phyloP scores from a whole-genome alignment of 2,797 vertebrate species.

The Myioborus miniatus region DNA sequence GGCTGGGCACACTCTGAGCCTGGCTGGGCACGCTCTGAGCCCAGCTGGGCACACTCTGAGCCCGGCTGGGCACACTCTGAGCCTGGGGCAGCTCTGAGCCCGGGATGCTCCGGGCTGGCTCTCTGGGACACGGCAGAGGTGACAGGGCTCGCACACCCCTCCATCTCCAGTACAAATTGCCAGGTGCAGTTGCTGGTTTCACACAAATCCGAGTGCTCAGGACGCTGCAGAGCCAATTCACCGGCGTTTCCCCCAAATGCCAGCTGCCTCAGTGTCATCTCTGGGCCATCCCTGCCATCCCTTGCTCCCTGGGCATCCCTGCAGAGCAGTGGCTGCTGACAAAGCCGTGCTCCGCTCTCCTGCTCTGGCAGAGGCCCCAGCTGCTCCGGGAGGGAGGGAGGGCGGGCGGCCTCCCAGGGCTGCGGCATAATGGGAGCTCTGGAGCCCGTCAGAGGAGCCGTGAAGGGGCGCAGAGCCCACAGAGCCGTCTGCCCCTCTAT shows the following conservation, averaged over 20 bases:
- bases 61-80: too few relatives aligned
- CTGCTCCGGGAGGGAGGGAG: background rate
- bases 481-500: background rate
- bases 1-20: too few relatives aligned
- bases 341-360: background rate
- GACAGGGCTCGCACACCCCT: background rate
- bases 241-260: background rate
- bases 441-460: background rate
- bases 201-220: rapidly evolving
- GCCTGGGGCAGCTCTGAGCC: background rate
- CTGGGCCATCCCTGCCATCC: background rate
- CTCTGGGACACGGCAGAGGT: rapidly evolving
- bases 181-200: background rate
- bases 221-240: background rate
- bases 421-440: background rate
- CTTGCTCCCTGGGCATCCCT: background rate
- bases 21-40: too few relatives aligned
- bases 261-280: background rate
- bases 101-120: rapidly evolving
- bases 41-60: background rate
- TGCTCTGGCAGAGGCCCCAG: background rate
- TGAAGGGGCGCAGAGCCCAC: background rate
- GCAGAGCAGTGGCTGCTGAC: background rate
- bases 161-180: background rate
- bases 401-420: background rate